phyloP scores from a whole-genome alignment of 2,797 vertebrate genomes.

The Sarcophilus harrisii region DNA sequence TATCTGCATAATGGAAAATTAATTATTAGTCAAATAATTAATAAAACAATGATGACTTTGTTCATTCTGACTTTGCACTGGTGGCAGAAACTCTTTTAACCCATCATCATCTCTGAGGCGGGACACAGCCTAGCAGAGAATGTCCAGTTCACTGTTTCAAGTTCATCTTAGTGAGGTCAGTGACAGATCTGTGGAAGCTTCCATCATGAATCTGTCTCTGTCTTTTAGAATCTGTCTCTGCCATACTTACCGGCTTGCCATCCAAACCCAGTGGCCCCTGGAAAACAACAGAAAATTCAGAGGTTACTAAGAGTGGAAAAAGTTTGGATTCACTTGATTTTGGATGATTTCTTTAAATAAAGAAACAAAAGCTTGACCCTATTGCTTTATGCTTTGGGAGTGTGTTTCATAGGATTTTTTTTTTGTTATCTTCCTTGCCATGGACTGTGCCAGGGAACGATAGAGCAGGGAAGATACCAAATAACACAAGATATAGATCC shows the following conservation, averaged over 20 bases:
- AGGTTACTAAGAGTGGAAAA: constrained; percentile 16
- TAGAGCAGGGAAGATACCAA: background rate
- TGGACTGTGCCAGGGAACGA: background rate
- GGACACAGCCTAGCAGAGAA: background rate
- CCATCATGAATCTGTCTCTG: background rate
- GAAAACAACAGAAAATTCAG: constrained; percentile 71
- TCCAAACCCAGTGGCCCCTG: constrained; percentile 97
- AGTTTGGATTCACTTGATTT: background rate
- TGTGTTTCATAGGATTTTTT: background rate
- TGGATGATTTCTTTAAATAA: background rate
- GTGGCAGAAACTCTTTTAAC: background rate
- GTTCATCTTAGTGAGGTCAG: background rate
- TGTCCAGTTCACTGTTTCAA: background rate
- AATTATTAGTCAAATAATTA: background rate
- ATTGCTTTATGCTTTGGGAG: background rate
- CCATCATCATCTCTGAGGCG: background rate
- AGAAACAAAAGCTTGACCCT: background rate
- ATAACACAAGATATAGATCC: background rate
- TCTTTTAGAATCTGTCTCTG: background rate
- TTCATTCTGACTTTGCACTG: background rate
- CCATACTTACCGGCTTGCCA: constrained; percentile 95
- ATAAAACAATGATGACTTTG: background rate
- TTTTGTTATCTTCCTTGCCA: background rate
- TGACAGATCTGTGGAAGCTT: background rate
- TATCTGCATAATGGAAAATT: background rate